Evolutionary conservation across 1,140 invertebrate genomes (phyloP), one percentile per base, ranked within the genome.

Genomic region (Ceratoteleas bidentatus): DNA sequence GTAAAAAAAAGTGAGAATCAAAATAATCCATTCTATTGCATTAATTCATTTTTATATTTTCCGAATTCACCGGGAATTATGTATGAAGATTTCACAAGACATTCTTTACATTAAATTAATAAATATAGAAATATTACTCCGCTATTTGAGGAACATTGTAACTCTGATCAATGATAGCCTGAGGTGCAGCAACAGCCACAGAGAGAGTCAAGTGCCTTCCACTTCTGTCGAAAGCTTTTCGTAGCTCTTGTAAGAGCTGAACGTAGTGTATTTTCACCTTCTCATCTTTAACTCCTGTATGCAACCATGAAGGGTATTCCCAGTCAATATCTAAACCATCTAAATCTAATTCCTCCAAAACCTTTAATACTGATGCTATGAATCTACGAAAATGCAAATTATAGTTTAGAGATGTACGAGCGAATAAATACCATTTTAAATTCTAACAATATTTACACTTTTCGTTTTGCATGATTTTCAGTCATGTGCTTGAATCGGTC

Each of bases 301-400:
- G 64, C 15, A 84, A 73, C 88, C 83, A 91, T 14, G 86, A 87
- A 8, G 97, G 97, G 88, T 97, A 98, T 88, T 98, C 96, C 96
- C 96, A 97, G 85, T 98, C 96, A 47, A 97, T 87, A 88, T 98
- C 96, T 6, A 97, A 90, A 16, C 96, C 96, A 91, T 97, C 96
- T 13, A 97, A 90, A 62, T 91, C 90, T 82, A 94, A 94, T n/a
- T 89, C 89, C 69, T 92, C 92, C n/a, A 96, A 87, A 9, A 94
- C 88, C 53, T 92, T 86, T 72, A 95, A 92, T 3, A 95, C 90
- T 2, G 95, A 95, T 73, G 90, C 90, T 49, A 96, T 94, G 87
- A 97, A 97, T 65, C 93, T 94, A 14, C 8, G 2, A 11, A 11
- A 33, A 49, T 14, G 13, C 11, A 52, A 24, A 52, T 52, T 24